phyloP scores from a whole-genome alignment of 2,888 invertebrate genomes.

The Hydrotaea diabolus region DNA sequence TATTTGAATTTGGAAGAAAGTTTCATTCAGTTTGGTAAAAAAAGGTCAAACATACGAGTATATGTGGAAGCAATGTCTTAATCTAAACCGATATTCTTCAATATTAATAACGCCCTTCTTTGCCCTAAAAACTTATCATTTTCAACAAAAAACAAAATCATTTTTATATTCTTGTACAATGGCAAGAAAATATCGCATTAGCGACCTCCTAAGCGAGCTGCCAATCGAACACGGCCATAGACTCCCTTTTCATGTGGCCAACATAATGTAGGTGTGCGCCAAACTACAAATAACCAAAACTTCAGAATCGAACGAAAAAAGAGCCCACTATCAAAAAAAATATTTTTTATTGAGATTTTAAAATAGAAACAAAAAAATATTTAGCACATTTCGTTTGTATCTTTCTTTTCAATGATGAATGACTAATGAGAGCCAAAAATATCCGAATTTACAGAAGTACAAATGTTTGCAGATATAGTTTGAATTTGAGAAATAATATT shows the following conservation, averaged over 20 bases:
- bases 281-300: conserved; percentile 4
- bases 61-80: too few species aligned
- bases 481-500: conserved; percentile 33
- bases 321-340: conserved; percentile 21
- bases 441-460: conserved; percentile 13
- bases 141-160: too few species aligned
- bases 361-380: background rate
- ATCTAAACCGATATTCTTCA: too few species aligned
- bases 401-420: conserved; percentile 17
- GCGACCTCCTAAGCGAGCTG: too few species aligned
- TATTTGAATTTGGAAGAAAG: too few species aligned
- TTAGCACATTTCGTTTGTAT: background rate
- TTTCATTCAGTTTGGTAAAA: too few species aligned
- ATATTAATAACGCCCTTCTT: too few species aligned
- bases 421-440: conserved; percentile 57
- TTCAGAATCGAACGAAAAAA: background rate
- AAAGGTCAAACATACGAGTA: too few species aligned
- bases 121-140: too few species aligned
- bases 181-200: too few species aligned
- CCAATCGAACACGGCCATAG: too few species aligned
- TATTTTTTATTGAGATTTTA: conserved; percentile 36
- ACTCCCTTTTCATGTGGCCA: background rate
- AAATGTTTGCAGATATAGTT: conserved; percentile 36
- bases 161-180: too few species aligned
- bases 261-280: background rate